These are phyloP conservation scores for Nasonia longicornis DNA, from an alignment of 1,140 invertebrate genomes.

Conservation along the genomic window DNA sequence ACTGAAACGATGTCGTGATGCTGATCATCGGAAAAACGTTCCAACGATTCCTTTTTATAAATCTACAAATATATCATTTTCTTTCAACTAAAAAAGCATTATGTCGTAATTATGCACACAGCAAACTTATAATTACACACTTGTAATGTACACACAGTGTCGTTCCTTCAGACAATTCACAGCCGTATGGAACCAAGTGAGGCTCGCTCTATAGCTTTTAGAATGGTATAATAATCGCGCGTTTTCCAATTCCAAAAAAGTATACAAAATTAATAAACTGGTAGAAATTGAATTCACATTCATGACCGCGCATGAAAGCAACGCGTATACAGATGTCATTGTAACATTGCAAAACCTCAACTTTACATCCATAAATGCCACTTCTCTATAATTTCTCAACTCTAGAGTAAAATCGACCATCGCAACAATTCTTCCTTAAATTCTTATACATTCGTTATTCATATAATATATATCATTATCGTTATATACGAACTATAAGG, in stretches of 20 bases:
- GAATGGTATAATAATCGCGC: background rate
- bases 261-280: background rate
- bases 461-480: constrained; percentile 16
- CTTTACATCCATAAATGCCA: constrained; percentile 44
- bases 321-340: constrained; percentile 1
- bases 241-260: background rate
- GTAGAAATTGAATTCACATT: constrained; percentile 12
- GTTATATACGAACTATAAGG: constrained; percentile 35
- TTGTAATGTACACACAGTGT: constrained; percentile 64
- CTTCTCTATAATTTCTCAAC: constrained; percentile 24
- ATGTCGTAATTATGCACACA: constrained; percentile 24
- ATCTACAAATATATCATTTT: constrained; percentile 31
- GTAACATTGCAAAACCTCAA: constrained; percentile 36
- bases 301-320: background rate
- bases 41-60: constrained; percentile 11
- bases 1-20: constrained; percentile 27
- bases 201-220: constrained; percentile 28
- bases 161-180: constrained; percentile 63
- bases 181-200: constrained; percentile 63
- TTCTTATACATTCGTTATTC: background rate
- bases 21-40: constrained; percentile 29
- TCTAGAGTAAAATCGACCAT: background rate
- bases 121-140: constrained; percentile 43
- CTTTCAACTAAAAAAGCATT: constrained; percentile 26
- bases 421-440: constrained; percentile 1